phyloP scores from a whole-genome alignment of 2,888 invertebrate genomes.

The Diogma glabrata region DNA sequence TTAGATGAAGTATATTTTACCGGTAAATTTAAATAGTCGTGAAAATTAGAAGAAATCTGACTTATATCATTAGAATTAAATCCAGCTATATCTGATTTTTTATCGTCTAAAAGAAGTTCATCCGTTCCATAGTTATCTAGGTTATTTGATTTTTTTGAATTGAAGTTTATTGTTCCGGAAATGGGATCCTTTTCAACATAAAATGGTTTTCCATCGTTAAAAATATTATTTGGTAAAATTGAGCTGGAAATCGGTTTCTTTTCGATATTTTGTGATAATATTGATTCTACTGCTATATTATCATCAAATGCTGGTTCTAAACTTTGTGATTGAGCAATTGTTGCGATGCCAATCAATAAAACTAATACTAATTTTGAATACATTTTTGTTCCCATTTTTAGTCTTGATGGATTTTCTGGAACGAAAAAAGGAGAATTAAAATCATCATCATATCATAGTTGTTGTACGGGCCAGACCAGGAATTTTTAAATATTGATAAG shows the following conservation, averaged over 20 bases:
- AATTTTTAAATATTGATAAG: too few relatives aligned
- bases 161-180: conserved; percentile 53
- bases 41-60: conserved; percentile 49
- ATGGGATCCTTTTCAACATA: conserved; percentile 56
- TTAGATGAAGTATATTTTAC: conserved; percentile 56
- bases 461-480: too few relatives aligned
- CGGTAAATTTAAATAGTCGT: conserved; percentile 55
- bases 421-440: too few relatives aligned
- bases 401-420: too few relatives aligned
- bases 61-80: conserved; percentile 46
- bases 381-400: too few relatives aligned
- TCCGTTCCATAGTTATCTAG: conserved; percentile 17
- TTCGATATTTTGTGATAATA: not conserved
- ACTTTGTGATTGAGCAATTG: too few relatives aligned
- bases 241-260: conserved; percentile 22
- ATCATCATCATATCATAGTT: too few relatives aligned
- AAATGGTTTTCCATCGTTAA: conserved; percentile 58
- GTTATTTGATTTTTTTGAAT: conserved; percentile 36
- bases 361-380: too few relatives aligned
- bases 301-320: too few relatives aligned
- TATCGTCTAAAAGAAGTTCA: conserved; percentile 19
- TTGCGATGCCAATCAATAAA: too few relatives aligned
- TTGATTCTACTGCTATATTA: conserved; percentile 9
- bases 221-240: conserved; percentile 43
- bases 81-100: conserved; percentile 21